Evolutionary conservation across 2,888 invertebrate genomes (phyloP), one percentile per base, ranked within the genome.

Genomic region (Scaptomyza reducta): DNA sequence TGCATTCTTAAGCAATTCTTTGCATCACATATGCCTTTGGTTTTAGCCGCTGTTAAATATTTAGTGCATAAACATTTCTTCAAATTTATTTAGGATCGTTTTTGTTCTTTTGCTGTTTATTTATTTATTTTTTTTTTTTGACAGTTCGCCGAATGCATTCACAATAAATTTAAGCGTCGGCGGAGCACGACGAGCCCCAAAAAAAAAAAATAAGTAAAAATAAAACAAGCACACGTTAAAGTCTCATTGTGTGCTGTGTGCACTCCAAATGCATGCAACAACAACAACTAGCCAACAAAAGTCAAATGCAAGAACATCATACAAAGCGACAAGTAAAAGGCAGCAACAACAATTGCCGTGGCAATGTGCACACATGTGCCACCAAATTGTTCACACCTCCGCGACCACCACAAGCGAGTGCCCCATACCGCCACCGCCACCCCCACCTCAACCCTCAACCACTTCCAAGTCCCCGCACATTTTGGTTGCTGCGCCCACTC

Each of bases 351-450:
- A 54, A 70, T 55, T 60, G 33, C 60, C 47, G 35, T 42, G 41
- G 18, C 47, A 45, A 29, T 41, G 41, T 35, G 55, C 64, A 66
- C 79, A 81, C 86, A 81, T 86, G 83, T 86, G 83, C 77, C 81
- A 86, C 76, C 76, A 76, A 72, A 86, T 86, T 83, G 77, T 81
- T 81, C 86, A 83, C 80, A 81, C 80, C 80, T 86, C 76, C 56
- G 45, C 58, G 49, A 35, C 72, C 74, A 40, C 74, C n/a, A n/a
- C n/a, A n/a, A 64, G 38, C 31, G 22, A 35, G 46, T 38, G 40
- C 46, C 33, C 11, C 13, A n/a, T n/a, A n/a, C 6, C 54, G 3
- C 46, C 18, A 7, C n/a, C 6, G 46, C 7, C 31, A 7, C 11
- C n/a, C 51, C 11, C 7, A 44, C 35, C 22, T 11, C 16, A 38